Base-by-base conservation (phyloP, 2,888 invertebrate species). In the Latrodectus elegans region DNA sequence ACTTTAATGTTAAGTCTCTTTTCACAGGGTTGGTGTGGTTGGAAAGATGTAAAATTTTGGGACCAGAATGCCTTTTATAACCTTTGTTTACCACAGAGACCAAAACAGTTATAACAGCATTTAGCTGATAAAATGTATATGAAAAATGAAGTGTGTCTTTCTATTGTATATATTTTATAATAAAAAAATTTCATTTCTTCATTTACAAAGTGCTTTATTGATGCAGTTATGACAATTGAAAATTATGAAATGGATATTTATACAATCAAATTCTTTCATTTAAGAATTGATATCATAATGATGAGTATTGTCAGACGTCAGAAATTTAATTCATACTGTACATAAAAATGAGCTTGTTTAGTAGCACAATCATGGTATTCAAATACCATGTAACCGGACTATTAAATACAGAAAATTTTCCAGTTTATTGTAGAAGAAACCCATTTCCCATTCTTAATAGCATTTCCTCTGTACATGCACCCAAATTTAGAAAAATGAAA, bases 1-100 rank as follows among this genome's bases (percentile, higher is more conserved):
- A 22, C 0, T 22, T 22, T 22, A 22, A 38, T 38, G 38, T 6
- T 38, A 55, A 55, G 4, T 60, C n/a, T 60, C 6, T 60, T 60
- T n/a, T 94, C 93, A 88, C 96, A 98, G 94, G 98, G 99, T 9
- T 98, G 98, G 97, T 99, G 99, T 92, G 97, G 96, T 0, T 99
- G 99, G 99, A 99, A 99, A 92, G 95, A 95, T 52, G 93, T 95
- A 4, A 95, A 96, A 89, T 99, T 99, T 93, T 99, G 99, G 99
- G 95, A 96, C 91, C 96, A 96, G 92, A 95, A 95, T 91, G 96
- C 97, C 85, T 98, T 97, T 93, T 99, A 99, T 92, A 99, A 99
- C 92, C 94, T 99, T 92, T 99, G 99, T 93, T 94, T 99, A 93
- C 99, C 99, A 38, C 96, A 95, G 91, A 93, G 94, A 91, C 94